Percentiles rank a stretch among this genome's conserved stretches.
These are phyloP conservation scores for Lochmaea capreae DNA, from an alignment of 2,888 invertebrate genomes.

Conservation along the genomic window DNA sequence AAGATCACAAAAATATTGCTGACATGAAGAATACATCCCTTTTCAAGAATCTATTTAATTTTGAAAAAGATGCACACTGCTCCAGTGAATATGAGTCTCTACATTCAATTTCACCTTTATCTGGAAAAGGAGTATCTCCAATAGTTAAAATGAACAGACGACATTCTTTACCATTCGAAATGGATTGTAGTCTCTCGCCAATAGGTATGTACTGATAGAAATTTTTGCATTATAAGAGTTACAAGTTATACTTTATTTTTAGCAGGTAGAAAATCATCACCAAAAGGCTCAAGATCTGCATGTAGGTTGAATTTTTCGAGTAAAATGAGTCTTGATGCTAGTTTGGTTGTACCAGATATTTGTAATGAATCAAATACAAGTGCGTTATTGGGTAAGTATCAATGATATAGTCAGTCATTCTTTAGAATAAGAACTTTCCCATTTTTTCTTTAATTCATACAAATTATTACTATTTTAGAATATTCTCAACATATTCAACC, in stretches of 20 bases:
- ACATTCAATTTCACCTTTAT: slow-evolving; percentile 14
- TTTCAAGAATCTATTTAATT: slow-evolving; percentile 60
- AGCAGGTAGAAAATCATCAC: slow-evolving; percentile 39
- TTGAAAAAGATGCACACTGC: slow-evolving; percentile 46
- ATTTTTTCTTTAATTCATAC: neutral
- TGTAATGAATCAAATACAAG: slow-evolving; percentile 49
- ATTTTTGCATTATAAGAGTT: neutral
- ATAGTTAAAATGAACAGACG: slow-evolving; percentile 49
- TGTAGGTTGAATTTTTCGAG: slow-evolving; percentile 63
- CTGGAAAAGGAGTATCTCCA: slow-evolving; percentile 52
- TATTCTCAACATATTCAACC: slow-evolving; percentile 31
- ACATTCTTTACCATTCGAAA: slow-evolving; percentile 42
- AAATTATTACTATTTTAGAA: slow-evolving; percentile 33
- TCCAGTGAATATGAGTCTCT: slow-evolving; percentile 30
- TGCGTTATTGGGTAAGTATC: slow-evolving; percentile 41
- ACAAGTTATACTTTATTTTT: neutral
- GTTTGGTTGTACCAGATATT: slow-evolving; percentile 63
- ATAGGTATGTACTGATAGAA: slow-evolving; percentile 37
- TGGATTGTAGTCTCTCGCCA: slow-evolving; percentile 57
- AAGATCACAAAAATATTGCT: slow-evolving; percentile 53
- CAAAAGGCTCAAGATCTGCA: slow-evolving; percentile 64
- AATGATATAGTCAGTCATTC: neutral
- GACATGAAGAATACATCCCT: slow-evolving; percentile 53
- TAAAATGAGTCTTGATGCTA: slow-evolving; percentile 51
- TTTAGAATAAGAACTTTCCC: neutral